Evolutionary conservation across 2,888 invertebrate species (phyloP), one percentile per base, ranked within the genome.

Genomic region (Patella caerulea): DNA sequence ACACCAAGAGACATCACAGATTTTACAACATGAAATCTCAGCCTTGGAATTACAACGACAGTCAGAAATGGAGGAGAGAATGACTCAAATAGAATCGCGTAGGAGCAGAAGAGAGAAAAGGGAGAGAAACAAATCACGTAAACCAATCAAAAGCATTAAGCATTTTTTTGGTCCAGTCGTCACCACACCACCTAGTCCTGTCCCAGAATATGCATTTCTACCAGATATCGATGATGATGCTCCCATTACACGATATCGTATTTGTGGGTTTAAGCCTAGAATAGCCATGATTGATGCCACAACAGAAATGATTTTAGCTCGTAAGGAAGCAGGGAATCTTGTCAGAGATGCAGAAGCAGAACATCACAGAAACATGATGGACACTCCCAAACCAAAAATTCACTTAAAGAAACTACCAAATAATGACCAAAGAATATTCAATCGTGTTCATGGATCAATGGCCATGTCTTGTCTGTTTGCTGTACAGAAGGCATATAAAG

Each of bases 401-500:
- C 77, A 79, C 29, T 59, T 78, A 29, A 54, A 78, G 73, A 82
- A 83, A 74, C 82, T 52, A 71, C 72, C 72, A 71, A 88, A 82
- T 72, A 86, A 83, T 70, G 87, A 89, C 69, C 87, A 88, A 79
- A 81, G 88, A 56, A 81, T 88, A 45, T 88, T 89, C 83, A 78
- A 85, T n/a, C 81, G 86, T 24, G 85, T 88, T 9, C 90, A 90
- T 56, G 88, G 88, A 52, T 89, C 89, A 5, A 90, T 90, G 89
- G 88, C 88, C 3, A 81, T 90, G 79, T 89, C 90, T 5, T 89
- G 90, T 81, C 82, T 91, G 76, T 82, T 86, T 78, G 91, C 91
- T 45, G 90, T 91, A 3, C 90, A 91, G 75, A 88, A 89, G 79
- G 91, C 91, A 0, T 91, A 91, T 79, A 84, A 85, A 75, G 90